A percentile compares a stretch with the other conserved stretches of the same genome.
Conservation (phyloP, 2,113 vertebrate genomes). For the Dromaius novaehollandiae region DNA sequence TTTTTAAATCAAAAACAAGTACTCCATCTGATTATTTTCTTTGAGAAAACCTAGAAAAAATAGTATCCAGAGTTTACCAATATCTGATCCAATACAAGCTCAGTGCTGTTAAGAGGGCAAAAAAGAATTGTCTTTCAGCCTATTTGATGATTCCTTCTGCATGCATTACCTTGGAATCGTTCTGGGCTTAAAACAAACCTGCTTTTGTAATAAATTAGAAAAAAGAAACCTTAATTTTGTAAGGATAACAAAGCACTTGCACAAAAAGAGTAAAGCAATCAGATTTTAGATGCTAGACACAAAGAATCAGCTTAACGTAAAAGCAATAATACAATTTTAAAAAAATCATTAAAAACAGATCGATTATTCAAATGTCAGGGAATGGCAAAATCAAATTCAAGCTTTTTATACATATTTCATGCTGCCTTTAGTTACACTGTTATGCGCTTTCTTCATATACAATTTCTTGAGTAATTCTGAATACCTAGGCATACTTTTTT, state of each 20-base stretch:
- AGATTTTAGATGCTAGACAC: constrained; percentile 16
- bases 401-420: background rate
- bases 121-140: background rate
- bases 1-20: background rate
- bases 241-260: background rate
- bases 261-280: constrained; percentile 7
- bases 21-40: background rate
- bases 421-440: background rate
- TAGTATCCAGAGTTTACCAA: background rate
- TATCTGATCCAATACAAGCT: background rate
- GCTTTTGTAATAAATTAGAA: background rate
- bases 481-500: background rate
- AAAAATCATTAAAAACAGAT: constrained; percentile 35
- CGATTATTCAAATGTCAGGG: background rate
- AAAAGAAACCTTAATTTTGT: constrained; percentile 5
- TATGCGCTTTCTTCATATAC: background rate
- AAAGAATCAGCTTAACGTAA: constrained; percentile 29
- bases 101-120: background rate
- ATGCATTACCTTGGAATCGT: background rate
- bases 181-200: background rate
- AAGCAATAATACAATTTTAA: constrained; percentile 8
- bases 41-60: background rate
- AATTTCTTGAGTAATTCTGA: background rate
- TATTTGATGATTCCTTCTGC: background rate
- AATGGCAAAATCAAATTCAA: constrained; percentile 31